Percentiles rank a stretch among this genome's conserved stretches.
phyloP scores from a whole-genome alignment of 2,888 invertebrate genomes.

The Catocala nupta region DNA sequence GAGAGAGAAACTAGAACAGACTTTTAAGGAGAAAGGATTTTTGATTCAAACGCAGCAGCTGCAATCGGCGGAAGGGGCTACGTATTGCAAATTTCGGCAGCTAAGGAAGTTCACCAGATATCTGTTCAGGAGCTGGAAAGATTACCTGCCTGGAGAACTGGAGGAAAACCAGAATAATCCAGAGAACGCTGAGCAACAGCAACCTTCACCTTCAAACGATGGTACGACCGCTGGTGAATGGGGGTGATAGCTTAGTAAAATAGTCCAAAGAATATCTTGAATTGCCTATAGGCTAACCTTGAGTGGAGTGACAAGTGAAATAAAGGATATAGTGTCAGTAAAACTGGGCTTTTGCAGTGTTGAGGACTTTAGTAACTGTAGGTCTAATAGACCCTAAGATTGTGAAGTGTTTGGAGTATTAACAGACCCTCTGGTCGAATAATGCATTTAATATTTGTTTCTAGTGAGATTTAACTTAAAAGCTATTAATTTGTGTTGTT shows the following conservation, averaged over 20 bases:
- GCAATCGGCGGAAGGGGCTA: slow-evolving; percentile 97
- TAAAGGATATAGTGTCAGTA: neutral
- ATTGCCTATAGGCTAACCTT: slow-evolving; percentile 20
- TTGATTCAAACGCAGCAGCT: slow-evolving; percentile 97
- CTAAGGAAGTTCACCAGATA: slow-evolving; percentile 96
- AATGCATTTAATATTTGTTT: slow-evolving; percentile 75
- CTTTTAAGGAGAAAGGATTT: slow-evolving; percentile 97
- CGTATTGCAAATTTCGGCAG: slow-evolving; percentile 97
- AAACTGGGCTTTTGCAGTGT: neutral
- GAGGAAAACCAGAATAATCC: slow-evolving; percentile 60
- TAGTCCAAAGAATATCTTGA: slow-evolving; percentile 20
- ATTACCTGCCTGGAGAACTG: slow-evolving; percentile 94
- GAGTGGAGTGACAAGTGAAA: slow-evolving; percentile 12
- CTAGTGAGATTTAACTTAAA: slow-evolving; percentile 64
- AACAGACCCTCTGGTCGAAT: slow-evolving; percentile 56
- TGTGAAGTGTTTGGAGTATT: slow-evolving; percentile 46
- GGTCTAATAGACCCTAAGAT: slow-evolving; percentile 22
- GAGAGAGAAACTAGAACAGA: slow-evolving; percentile 95
- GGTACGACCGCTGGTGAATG: slow-evolving; percentile 61
- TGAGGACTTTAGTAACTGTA: slow-evolving; percentile 1
- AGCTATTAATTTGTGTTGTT: slow-evolving; percentile 51
- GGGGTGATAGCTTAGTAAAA: slow-evolving; percentile 57
- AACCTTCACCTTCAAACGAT: slow-evolving; percentile 41
- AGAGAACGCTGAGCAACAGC: slow-evolving; percentile 31
- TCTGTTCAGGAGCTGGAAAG: slow-evolving; percentile 97